Conservation (phyloP, 2,888 invertebrate species). For the Leptopterna dolabrata region DNA sequence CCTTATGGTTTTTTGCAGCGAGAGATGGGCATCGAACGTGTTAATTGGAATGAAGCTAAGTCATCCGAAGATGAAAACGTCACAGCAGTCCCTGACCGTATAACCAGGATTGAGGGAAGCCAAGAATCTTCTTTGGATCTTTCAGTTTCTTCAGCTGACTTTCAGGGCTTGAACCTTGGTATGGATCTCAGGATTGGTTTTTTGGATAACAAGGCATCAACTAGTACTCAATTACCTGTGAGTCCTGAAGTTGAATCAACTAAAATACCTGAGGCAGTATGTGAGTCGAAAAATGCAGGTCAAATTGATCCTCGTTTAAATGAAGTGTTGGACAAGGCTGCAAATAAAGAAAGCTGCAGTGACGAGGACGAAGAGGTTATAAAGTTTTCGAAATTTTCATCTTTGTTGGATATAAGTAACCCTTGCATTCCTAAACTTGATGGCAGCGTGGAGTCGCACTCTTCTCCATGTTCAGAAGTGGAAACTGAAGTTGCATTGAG, state of each 20-base stretch:
- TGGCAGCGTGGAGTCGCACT: not conserved
- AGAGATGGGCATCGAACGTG: slow-evolving; percentile 62
- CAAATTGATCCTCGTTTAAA: not conserved
- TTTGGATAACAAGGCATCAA: not conserved
- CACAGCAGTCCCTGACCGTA: slow-evolving; percentile 25
- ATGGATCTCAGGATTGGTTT: slow-evolving; percentile 6
- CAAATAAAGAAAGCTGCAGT: not conserved
- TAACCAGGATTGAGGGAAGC: not conserved
- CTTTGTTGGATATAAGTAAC: slow-evolving; percentile 38
- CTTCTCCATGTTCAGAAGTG: not conserved
- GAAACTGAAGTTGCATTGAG: not conserved
- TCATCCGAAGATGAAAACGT: not conserved
- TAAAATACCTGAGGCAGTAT: not conserved
- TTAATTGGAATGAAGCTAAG: slow-evolving; percentile 55
- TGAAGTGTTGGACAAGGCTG: not conserved
- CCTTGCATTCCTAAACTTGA: slow-evolving; percentile 32
- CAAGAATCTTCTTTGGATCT: slow-evolving; percentile 8
- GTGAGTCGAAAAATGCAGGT: too few relatives aligned
- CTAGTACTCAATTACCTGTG: not conserved
- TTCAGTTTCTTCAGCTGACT: slow-evolving; percentile 32
- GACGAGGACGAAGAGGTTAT: not conserved
- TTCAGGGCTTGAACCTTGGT: not conserved
- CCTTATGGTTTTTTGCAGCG: slow-evolving; percentile 55
- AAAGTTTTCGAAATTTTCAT: slow-evolving; percentile 16
- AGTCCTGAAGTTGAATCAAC: not conserved